A percentile compares a stretch with the other conserved stretches of the same genome.
phyloP scores from a whole-genome alignment of 2,888 invertebrate species.

The Acanthosepion lycidas region DNA sequence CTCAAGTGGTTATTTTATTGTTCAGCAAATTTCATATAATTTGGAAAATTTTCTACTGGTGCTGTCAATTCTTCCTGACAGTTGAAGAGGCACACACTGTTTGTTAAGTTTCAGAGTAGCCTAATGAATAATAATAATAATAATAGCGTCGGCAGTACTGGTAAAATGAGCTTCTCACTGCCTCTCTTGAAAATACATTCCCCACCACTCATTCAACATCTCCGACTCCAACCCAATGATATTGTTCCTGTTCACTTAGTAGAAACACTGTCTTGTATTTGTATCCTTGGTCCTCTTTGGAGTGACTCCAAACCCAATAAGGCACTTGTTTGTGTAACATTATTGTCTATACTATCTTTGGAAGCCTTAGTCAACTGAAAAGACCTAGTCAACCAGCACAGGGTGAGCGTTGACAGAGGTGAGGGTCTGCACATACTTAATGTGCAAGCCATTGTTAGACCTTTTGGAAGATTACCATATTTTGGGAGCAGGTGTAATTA shows the following conservation, averaged over 20 bases:
- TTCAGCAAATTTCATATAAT: slow-evolving; percentile 22
- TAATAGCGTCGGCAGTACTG: not conserved
- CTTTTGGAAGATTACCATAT: slow-evolving; percentile 33
- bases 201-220: not conserved
- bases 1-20: slow-evolving; percentile 33
- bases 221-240: not conserved
- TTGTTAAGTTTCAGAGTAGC: not conserved
- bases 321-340: not conserved
- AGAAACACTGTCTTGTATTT: slow-evolving; percentile 21
- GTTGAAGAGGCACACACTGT: not conserved
- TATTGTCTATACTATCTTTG: slow-evolving; percentile 22
- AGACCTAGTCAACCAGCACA: slow-evolving; percentile 13
- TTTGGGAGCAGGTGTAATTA: slow-evolving; percentile 33
- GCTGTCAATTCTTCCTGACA: not conserved
- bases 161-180: not conserved
- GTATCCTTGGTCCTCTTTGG: not conserved
- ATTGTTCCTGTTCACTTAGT: slow-evolving; percentile 22
- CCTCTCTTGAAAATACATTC: not conserved
- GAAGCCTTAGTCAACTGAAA: slow-evolving; percentile 33
- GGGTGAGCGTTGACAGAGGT: not conserved
- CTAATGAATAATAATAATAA: not conserved
- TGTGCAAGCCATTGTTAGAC: not conserved
- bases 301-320: slow-evolving; percentile 33
- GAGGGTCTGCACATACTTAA: not conserved
- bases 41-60: not conserved